Evolutionary conservation across 2,888 invertebrate genomes (phyloP).

Genomic region (Deilephila porcellus): DNA sequence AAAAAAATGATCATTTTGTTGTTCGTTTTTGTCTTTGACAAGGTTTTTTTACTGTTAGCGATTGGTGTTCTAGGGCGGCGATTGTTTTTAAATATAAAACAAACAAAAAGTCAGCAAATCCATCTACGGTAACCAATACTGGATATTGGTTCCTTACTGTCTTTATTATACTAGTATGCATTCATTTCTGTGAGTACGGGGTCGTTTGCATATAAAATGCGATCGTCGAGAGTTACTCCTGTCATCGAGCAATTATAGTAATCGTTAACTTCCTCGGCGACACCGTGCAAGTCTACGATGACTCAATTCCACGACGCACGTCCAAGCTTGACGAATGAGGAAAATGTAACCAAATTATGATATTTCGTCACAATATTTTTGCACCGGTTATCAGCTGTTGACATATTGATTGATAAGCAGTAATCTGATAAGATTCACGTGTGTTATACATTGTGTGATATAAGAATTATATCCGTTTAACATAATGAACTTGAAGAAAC

Average conservation of each 20-base stretch:
- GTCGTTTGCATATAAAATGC: not conserved
- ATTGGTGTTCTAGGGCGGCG: too few species aligned
- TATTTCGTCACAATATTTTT: not conserved
- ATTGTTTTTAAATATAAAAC: too few species aligned
- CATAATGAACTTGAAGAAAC: too few species aligned
- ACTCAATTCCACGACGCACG: not conserved
- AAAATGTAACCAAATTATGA: not conserved
- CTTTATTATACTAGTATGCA: not conserved
- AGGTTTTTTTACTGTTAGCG: too few species aligned
- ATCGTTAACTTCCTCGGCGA: not conserved
- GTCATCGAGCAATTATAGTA: slow-evolving; percentile 10
- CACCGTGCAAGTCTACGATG: slow-evolving; percentile 8
- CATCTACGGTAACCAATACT: too few species aligned
- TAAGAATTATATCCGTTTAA: too few species aligned
- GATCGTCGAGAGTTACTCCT: not conserved
- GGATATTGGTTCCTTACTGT: too few species aligned
- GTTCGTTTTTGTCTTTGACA: too few species aligned
- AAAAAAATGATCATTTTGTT: too few species aligned
- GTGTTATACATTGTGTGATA: too few species aligned
- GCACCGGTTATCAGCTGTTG: not conserved
- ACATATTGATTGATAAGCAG: not conserved
- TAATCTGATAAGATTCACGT: too few species aligned
- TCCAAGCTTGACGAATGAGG: slow-evolving; percentile 1
- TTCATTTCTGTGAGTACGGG: not conserved
- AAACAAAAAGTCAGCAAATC: too few species aligned